phyloP scores from a whole-genome alignment of 2,113 vertebrate species.

The Hippocampus zosterae region DNA sequence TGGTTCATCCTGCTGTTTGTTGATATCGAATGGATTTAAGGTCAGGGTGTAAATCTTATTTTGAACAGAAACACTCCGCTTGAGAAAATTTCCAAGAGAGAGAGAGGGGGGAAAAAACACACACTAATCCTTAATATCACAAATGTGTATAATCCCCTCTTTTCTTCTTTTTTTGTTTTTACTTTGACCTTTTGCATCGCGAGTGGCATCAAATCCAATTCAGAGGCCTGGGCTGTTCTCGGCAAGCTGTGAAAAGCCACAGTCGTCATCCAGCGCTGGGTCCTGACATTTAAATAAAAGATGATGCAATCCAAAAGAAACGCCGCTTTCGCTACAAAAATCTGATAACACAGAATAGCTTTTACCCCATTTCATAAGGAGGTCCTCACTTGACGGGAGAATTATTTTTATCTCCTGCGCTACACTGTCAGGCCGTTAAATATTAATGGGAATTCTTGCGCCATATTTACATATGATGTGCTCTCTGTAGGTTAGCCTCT shows the following conservation, averaged over 20 bases:
- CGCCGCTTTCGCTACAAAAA: conserved; percentile 49
- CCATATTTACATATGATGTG: conserved; percentile 56
- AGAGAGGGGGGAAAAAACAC: not conserved
- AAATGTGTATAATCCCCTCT: conserved; percentile 19
- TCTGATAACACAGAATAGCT: conserved; percentile 70
- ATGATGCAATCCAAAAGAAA: conserved; percentile 65
- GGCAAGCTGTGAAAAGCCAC: conserved; percentile 48
- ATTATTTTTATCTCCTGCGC: conserved; percentile 57
- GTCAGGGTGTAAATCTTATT: conserved; percentile 6
- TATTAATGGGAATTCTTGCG: conserved; percentile 51
- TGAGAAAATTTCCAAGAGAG: not conserved
- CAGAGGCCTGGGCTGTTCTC: conserved; percentile 36
- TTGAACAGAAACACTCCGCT: conserved; percentile 8
- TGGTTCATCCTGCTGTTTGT: conserved; percentile 12
- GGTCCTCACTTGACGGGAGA: conserved; percentile 45
- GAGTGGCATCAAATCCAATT: conserved; percentile 43
- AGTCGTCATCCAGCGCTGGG: conserved; percentile 54
- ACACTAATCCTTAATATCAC: not conserved
- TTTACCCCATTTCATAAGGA: conserved; percentile 60
- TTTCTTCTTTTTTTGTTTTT: conserved; percentile 25
- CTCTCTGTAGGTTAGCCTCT: conserved; percentile 34
- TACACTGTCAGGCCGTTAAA: conserved; percentile 47
- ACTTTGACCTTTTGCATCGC: conserved; percentile 46
- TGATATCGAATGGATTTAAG: conserved; percentile 18
- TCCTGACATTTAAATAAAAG: conserved; percentile 74